A percentile compares a stretch with the other conserved stretches of the same genome.
These are phyloP conservation scores for Malurus elegans DNA, from an alignment of 2,113 vertebrate genomes.

Conservation along the genomic window DNA sequence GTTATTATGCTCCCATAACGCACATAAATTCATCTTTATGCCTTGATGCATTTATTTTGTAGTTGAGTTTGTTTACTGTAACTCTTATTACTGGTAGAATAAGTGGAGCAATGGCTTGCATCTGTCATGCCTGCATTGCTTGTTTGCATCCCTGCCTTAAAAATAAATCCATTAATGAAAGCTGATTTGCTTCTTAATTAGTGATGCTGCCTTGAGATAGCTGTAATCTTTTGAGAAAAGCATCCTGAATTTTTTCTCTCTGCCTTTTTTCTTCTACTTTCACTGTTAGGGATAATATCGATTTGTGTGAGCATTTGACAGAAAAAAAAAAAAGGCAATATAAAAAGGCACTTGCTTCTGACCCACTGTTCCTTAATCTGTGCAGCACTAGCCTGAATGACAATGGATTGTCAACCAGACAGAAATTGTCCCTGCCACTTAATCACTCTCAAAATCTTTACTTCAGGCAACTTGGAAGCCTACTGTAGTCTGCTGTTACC, in stretches of 20 bases:
- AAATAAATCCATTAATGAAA: not conserved
- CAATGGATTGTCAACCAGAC: not conserved
- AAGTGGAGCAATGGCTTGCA: not conserved
- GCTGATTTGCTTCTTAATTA: constrained; percentile 17
- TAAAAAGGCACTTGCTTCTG: not conserved
- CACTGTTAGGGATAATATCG: not conserved
- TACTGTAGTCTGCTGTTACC: not conserved
- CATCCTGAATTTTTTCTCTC: not conserved
- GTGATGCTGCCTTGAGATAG: not conserved
- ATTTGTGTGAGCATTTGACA: not conserved
- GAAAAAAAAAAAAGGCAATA: not conserved
- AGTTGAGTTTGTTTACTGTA: not conserved
- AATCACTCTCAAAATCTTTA: not conserved
- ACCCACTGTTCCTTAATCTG: not conserved
- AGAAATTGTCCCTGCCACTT: not conserved
- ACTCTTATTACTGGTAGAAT: not conserved
- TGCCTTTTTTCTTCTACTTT: not conserved
- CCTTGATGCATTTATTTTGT: not conserved
- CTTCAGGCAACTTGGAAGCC: not conserved
- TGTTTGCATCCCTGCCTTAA: not conserved
- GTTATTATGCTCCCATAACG: not conserved
- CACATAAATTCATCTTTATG: not conserved
- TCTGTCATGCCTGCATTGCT: not conserved
- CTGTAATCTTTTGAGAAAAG: not conserved
- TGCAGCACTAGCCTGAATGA: not conserved